Evolutionary conservation across 2,113 vertebrate genomes (phyloP).

Genomic region (Erythrolamprus reginae): DNA sequence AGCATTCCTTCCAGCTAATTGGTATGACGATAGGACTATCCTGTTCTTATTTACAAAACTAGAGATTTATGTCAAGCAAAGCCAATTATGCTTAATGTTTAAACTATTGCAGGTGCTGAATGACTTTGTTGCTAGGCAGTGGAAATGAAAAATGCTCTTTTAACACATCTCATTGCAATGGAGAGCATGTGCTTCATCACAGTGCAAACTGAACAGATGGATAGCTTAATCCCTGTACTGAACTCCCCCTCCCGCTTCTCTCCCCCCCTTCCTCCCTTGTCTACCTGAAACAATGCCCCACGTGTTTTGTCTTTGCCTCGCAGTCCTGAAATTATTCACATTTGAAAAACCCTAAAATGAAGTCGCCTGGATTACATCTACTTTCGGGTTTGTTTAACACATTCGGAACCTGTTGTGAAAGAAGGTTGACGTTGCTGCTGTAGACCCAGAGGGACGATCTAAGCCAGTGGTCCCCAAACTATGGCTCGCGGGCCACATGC

Average conservation of each 20-base stretch:
- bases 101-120: conserved; percentile 79
- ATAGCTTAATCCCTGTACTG: conserved; percentile 48
- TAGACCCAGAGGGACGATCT: no score
- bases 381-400: background rate
- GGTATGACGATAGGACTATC: conserved; percentile 71
- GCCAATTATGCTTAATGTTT: conserved; percentile 80
- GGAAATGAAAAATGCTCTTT: conserved; percentile 69
- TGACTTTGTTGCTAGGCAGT: conserved; percentile 76
- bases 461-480: no score
- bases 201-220: conserved; percentile 65
- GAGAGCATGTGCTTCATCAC: conserved; percentile 62
- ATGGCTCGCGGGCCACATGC: no score
- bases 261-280: background rate
- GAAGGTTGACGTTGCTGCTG: background rate
- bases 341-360: conserved; percentile 10
- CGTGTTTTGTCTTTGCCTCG: conserved; percentile 10
- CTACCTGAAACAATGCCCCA: conserved; percentile 32
- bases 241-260: background rate
- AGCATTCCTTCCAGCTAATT: conserved; percentile 75
- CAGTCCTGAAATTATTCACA: background rate
- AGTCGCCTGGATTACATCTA: background rate
- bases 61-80: conserved; percentile 80
- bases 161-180: conserved; percentile 65
- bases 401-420: background rate
- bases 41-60: conserved; percentile 80